Conservation (phyloP, 2,888 invertebrate genomes). For the Drosophila rellima region DNA sequence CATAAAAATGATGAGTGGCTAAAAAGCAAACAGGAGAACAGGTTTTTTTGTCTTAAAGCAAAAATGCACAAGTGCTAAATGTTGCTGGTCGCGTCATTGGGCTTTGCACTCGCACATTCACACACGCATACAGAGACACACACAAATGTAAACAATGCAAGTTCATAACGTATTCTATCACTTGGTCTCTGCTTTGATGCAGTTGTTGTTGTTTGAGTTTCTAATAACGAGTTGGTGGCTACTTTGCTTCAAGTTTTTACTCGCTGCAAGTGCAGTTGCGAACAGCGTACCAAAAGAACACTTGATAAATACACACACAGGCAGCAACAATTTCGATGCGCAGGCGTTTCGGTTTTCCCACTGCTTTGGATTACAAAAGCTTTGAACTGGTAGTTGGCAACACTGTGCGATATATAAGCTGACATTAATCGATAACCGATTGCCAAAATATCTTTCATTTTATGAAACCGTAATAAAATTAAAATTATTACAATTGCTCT, state of each 20-base stretch:
- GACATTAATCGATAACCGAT: conserved; percentile 22
- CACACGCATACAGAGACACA: conserved; percentile 18
- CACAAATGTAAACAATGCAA: conserved; percentile 64
- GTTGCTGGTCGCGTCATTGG: conserved; percentile 19
- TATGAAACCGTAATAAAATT: neutral
- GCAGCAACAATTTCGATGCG: conserved; percentile 49
- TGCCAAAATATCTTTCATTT: neutral
- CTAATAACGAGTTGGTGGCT: conserved; percentile 42
- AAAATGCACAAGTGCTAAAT: conserved; percentile 52
- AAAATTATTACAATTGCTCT: neutral
- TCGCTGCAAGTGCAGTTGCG: conserved; percentile 47
- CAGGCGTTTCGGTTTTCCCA: conserved; percentile 59
- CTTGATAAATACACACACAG: conserved; percentile 34
- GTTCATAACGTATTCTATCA: conserved; percentile 50
- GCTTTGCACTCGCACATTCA: conserved; percentile 13
- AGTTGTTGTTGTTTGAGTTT: conserved; percentile 21
- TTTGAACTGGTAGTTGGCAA: conserved; percentile 44
- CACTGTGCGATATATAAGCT: conserved; percentile 31
- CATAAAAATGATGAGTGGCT: conserved; percentile 32
- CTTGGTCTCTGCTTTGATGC: conserved; percentile 36
- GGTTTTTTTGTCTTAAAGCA: conserved; percentile 46
- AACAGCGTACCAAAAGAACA: conserved; percentile 47
- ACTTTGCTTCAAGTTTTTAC: conserved; percentile 37
- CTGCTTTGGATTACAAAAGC: conserved; percentile 54
- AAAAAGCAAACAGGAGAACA: conserved; percentile 46